A percentile compares a stretch with the other conserved stretches of the same genome.
Conservation (phyloP, 1,140 invertebrate species). For the Aphelenchoides fujianensis region DNA sequence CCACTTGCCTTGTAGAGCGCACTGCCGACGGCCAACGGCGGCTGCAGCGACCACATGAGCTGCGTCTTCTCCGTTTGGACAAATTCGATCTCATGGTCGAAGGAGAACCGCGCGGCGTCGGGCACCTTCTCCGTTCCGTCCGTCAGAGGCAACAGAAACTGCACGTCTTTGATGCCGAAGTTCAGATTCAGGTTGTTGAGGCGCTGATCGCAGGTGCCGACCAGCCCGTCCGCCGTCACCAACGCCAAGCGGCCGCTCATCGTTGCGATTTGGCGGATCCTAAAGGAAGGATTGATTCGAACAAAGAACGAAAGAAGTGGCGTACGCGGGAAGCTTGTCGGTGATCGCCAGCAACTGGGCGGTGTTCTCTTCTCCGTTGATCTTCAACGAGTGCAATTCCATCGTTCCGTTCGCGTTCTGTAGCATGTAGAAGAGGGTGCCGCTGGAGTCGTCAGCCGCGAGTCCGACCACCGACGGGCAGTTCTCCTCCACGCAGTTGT, state of each 20-base stretch:
- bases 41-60: slow-evolving; percentile 25
- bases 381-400: slow-evolving; percentile 32
- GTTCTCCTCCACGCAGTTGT: slow-evolving; percentile 48
- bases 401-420: slow-evolving; percentile 43
- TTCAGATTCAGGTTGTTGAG: slow-evolving; percentile 51
- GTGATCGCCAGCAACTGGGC: slow-evolving; percentile 35
- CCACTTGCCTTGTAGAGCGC: slow-evolving; percentile 29
- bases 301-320: not conserved
- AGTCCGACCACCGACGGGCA: slow-evolving; percentile 59
- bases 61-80: slow-evolving; percentile 24
- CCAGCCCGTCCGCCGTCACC: slow-evolving; percentile 48
- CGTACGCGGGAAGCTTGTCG: slow-evolving; percentile 37
- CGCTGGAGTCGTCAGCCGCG: slow-evolving; percentile 44
- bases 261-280: slow-evolving; percentile 51
- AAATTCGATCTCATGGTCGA: slow-evolving; percentile 44
- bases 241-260: slow-evolving; percentile 49
- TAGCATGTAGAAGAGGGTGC: slow-evolving; percentile 38
- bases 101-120: slow-evolving; percentile 21
- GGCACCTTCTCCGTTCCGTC: slow-evolving; percentile 18
- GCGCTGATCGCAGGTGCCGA: slow-evolving; percentile 52
- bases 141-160: slow-evolving; percentile 28
- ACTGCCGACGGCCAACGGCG: not conserved
- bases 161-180: slow-evolving; percentile 36
- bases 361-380: slow-evolving; percentile 24
- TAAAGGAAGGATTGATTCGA: slow-evolving; percentile 25